phyloP scores from a whole-genome alignment of 2,888 invertebrate species.

The Gastracanthus pulcherrimus region DNA sequence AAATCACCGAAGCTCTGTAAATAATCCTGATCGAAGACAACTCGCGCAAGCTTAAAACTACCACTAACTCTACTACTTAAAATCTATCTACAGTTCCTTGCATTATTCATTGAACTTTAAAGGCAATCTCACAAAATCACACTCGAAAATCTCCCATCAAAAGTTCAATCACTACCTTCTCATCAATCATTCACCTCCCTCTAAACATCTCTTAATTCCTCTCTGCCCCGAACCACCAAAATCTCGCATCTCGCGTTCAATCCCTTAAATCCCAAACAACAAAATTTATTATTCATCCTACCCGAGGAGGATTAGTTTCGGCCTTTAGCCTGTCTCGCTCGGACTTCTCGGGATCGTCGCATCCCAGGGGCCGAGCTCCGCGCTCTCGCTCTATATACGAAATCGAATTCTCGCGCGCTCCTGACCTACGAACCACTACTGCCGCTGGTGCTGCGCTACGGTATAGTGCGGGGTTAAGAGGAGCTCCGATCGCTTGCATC shows the following conservation, averaged over 20 bases:
- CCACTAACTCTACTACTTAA: too few species aligned
- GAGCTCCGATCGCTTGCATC: background rate
- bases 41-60: too few species aligned
- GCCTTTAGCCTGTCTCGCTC: background rate
- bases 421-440: background rate
- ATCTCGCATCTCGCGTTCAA: background rate
- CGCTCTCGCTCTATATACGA: background rate
- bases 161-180: too few species aligned
- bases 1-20: too few species aligned
- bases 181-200: background rate
- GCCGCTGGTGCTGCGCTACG: background rate
- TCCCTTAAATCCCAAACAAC: background rate
- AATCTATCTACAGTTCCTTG: too few species aligned
- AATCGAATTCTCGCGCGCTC: slow-evolving; percentile 18
- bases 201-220: too few species aligned
- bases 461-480: background rate
- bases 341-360: background rate
- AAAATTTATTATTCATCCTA: background rate
- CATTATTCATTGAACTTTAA: too few species aligned
- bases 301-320: background rate
- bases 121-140: too few species aligned
- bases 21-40: too few species aligned
- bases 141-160: too few species aligned
- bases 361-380: slow-evolving; percentile 13
- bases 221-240: too few species aligned